phyloP scores from a whole-genome alignment of 2,797 vertebrate genomes.

The Hybognathus amarus region DNA sequence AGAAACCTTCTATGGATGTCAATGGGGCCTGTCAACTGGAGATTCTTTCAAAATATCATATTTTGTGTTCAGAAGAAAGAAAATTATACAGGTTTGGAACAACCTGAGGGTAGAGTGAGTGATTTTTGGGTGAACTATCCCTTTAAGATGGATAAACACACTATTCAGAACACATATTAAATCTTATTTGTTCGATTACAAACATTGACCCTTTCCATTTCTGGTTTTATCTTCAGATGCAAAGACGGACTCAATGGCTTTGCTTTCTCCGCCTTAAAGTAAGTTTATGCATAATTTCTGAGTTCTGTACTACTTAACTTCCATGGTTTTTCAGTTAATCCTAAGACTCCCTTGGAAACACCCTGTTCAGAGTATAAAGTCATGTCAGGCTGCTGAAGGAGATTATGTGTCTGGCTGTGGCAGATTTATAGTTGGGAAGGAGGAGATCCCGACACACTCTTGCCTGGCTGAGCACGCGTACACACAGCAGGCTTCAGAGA shows the following conservation, averaged over 20 bases:
- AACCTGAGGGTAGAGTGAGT: not conserved
- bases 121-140: not conserved
- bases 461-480: conserved; percentile 75
- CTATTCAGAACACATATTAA: not conserved
- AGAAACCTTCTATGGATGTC: not conserved
- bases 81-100: not conserved
- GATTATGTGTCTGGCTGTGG: conserved; percentile 29
- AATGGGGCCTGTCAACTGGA: no score
- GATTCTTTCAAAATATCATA: not conserved
- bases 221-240: conserved; percentile 75
- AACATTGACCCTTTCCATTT: not conserved
- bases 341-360: not conserved
- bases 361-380: not conserved
- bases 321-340: conserved; percentile 4
- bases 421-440: conserved; percentile 97
- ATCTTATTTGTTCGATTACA: not conserved
- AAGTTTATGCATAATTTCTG: conserved; percentile 72
- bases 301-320: not conserved
- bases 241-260: conserved; percentile 98
- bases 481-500: conserved; percentile 69
- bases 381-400: conserved; percentile 3
- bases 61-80: not conserved
- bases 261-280: conserved; percentile 96
- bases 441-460: conserved; percentile 92
- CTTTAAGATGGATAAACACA: not conserved